A percentile compares a stretch with the other conserved stretches of the same genome.
phyloP scores from a whole-genome alignment of 53 echinoderm and acorn worm genomes.

The Arbacia lixula region DNA sequence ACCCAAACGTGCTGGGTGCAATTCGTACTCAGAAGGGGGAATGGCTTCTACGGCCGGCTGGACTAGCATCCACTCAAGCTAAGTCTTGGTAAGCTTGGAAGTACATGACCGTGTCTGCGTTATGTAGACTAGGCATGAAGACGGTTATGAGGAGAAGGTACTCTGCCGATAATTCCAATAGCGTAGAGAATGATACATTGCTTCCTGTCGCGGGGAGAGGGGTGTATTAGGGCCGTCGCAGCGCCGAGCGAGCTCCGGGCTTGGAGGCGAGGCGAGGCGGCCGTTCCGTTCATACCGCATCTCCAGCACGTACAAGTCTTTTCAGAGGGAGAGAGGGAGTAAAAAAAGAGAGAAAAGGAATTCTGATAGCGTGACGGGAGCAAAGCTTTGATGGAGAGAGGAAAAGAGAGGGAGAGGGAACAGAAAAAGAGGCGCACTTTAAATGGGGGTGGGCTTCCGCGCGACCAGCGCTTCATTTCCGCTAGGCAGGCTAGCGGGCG shows the following conservation, averaged over 20 bases:
- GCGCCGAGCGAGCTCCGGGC: background rate
- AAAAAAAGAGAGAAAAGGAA: too few species aligned
- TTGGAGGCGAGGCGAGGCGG: too few species aligned
- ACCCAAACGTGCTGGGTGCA: too few species aligned
- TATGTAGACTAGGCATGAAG: background rate
- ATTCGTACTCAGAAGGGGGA: too few species aligned
- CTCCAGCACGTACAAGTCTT: slow-evolving; percentile 10
- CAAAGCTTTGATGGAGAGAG: slow-evolving; percentile 1
- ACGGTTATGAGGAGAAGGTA: slow-evolving; percentile 27
- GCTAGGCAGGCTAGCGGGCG: slow-evolving; percentile 46
- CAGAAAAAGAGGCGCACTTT: slow-evolving; percentile 45
- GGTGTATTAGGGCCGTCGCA: slow-evolving; percentile 16
- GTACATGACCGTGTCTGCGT: too few species aligned
- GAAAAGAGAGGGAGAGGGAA: too few species aligned
- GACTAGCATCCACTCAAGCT: too few species aligned
- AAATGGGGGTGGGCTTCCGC: slow-evolving; percentile 50
- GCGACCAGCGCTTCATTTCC: slow-evolving; percentile 52
- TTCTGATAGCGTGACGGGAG: slow-evolving; percentile 38
- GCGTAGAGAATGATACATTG: slow-evolving; percentile 49
- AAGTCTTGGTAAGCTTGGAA: too few species aligned
- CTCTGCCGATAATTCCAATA: slow-evolving; percentile 36
- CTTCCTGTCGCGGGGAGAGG: slow-evolving; percentile 32
- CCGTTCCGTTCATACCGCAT: slow-evolving; percentile 9
- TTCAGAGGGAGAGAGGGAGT: background rate
- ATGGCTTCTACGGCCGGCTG: too few species aligned